These are phyloP conservation scores for Planiliza haematocheilus DNA, from an alignment of 2,113 vertebrate species.

Conservation along the genomic window DNA sequence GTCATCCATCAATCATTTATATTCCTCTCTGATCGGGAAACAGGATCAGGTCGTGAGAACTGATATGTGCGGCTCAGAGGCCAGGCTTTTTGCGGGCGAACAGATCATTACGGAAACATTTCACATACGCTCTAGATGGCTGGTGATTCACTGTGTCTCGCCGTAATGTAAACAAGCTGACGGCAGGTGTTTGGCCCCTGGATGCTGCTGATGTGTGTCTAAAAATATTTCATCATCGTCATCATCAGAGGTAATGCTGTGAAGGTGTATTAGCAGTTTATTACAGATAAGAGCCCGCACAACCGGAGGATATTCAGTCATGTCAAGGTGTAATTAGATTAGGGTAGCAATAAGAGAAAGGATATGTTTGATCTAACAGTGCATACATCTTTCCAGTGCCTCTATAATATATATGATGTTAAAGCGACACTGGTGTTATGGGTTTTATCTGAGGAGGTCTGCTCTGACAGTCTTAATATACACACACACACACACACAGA, in stretches of 20 bases:
- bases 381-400: no score
- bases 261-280: background rate
- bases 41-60: background rate
- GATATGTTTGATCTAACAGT: rapidly evolving
- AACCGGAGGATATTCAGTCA: no score
- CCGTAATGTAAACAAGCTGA: slow-evolving; percentile 21
- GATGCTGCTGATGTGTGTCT: slow-evolving; percentile 8
- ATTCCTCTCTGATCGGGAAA: background rate
- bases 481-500: no score
- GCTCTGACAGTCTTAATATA: no score
- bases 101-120: background rate
- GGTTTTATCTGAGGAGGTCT: no score
- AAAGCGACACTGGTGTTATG: slow-evolving; percentile 5
- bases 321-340: no score
- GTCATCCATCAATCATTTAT: background rate
- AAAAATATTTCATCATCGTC: slow-evolving; percentile 47
- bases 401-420: background rate
- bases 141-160: slow-evolving; percentile 1
- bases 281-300: background rate
- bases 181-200: slow-evolving; percentile 27
- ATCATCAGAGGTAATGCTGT: slow-evolving; percentile 26
- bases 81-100: background rate
- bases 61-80: no score
- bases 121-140: no score
- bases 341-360: no score